Percentiles rank a stretch among this genome's conserved stretches.
These are phyloP conservation scores for Betta splendens DNA, from an alignment of 2,797 vertebrate species.

Conservation along the genomic window DNA sequence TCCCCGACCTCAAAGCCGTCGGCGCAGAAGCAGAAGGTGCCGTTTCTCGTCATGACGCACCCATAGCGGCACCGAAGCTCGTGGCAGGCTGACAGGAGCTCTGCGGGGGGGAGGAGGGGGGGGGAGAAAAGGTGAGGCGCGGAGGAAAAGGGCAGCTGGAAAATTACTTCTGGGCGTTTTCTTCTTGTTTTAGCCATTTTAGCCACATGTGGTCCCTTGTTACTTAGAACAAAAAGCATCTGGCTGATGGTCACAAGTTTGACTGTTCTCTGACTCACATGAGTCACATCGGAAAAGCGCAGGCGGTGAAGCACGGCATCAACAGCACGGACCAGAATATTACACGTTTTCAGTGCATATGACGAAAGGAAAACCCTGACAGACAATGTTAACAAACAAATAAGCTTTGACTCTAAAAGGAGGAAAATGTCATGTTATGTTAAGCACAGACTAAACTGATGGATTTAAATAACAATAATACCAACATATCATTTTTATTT, in stretches of 20 bases:
- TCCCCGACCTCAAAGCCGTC: slow-evolving; percentile 90
- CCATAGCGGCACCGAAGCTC: slow-evolving; percentile 90
- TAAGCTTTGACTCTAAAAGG: too few relatives aligned
- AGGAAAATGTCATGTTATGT: too few relatives aligned
- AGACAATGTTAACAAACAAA: too few relatives aligned
- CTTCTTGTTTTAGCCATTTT: slow-evolving; percentile 40
- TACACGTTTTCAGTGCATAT: too few relatives aligned
- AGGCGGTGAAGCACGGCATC: too few relatives aligned
- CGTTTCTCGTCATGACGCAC: slow-evolving; percentile 91
- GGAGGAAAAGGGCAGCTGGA: slow-evolving; percentile 24
- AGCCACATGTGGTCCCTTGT: slow-evolving; percentile 8
- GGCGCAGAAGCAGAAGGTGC: slow-evolving; percentile 91
- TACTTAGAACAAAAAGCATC: slow-evolving; percentile 21
- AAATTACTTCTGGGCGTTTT: slow-evolving; percentile 54
- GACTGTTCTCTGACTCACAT: too few relatives aligned
- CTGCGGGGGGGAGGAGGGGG: slow-evolving; percentile 74
- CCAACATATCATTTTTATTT: too few relatives aligned
- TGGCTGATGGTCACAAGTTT: slow-evolving; percentile 36
- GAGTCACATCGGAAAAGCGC: too few relatives aligned
- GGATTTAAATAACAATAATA: too few relatives aligned
- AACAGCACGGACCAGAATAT: too few relatives aligned
- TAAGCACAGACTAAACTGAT: too few relatives aligned
- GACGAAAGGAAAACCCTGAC: too few relatives aligned
- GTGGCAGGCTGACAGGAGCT: slow-evolving; percentile 90
- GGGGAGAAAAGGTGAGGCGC: slow-evolving; percentile 10